Evolutionary conservation across 2,888 invertebrate species (phyloP), one percentile per base, ranked within the genome.

Genomic region (Ferrisia virgata): DNA sequence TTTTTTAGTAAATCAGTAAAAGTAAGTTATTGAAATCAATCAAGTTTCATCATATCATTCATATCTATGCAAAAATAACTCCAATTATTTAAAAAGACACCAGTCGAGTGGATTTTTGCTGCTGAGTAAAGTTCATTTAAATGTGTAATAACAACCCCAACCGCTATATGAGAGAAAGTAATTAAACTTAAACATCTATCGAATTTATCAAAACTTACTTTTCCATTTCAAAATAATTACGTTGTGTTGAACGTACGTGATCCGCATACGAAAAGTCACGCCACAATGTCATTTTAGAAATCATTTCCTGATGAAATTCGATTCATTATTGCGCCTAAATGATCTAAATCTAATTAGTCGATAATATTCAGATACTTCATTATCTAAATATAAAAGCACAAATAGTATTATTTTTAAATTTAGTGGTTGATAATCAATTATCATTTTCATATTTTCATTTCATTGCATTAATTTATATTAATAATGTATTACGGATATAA

Each of bases 281-380:
- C 72, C 36, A 13, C 72, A 76, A 76, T 76, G 72, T 76, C 72
- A 76, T 76, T 18, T 36, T 76, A 18, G 22, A 76, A 76, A 76
- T 9, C 28, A 76, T 18, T 76, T 76, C 72, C 72, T 76, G 36
- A 76, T 76, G 33, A 18, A 18, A 9, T 76, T 25, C 36, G 36
- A 33, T 18, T 76, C 9, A 18, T 76, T 36, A 76, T 76, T 36
- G 6, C 18, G 11, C 6, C 18, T 31, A 36, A 76, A 76, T 36
- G 72, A 33, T 76, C 36, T 39, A 8, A n/a, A 33, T 76, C 36
- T 0, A 64, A 28, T 28, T 31, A 28, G 15, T 64, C 28, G 28
- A 28, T 64, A 28, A 64, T 2, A 13, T 64, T 28, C 28, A 6
- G 28, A 64, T 28, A 11, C 5, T 58, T 58, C 4, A 6, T 28